Conservation (phyloP, 1,140 invertebrate species). For the Ctenoplectra terminalis region DNA sequence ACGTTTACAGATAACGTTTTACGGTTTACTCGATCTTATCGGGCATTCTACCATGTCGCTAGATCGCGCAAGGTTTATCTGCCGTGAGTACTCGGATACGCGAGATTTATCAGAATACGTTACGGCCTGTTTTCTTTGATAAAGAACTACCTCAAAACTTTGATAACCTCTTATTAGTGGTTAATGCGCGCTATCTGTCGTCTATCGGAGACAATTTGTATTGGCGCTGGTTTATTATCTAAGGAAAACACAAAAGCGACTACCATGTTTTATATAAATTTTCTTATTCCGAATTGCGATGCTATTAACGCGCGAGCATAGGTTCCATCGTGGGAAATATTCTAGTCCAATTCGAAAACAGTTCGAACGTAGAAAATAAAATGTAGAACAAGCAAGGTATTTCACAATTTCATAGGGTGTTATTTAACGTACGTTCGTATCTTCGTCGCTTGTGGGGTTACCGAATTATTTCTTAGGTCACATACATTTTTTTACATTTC, state of each 20-base stretch:
- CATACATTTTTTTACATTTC: too few relatives aligned
- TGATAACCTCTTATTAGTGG: not conserved
- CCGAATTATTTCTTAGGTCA: too few relatives aligned
- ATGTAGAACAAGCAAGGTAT: too few relatives aligned
- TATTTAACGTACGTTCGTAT: too few relatives aligned
- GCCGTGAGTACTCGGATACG: not conserved
- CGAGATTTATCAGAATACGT: not conserved
- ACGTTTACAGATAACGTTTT: not conserved
- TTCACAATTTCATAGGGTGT: too few relatives aligned
- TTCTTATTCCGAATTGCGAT: too few relatives aligned
- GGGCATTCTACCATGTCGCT: constrained; percentile 1
- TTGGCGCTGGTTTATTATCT: not conserved
- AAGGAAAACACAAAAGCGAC: not conserved
- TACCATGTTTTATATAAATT: accelerated
- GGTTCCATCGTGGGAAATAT: too few relatives aligned
- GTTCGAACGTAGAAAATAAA: too few relatives aligned
- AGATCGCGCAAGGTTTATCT: constrained; percentile 3
- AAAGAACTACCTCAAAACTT: constrained; percentile 27
- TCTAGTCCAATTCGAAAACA: too few relatives aligned
- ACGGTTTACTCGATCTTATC: constrained; percentile 17
- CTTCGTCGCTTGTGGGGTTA: too few relatives aligned
- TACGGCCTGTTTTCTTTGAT: not conserved
- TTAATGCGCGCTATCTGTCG: not conserved
- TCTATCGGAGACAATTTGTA: not conserved
- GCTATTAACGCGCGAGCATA: too few relatives aligned